A percentile compares a stretch with the other conserved stretches of the same genome.
Evolutionary conservation across 2,113 vertebrate species (phyloP).

Genomic region (Mesoclemmys tuberculata): DNA sequence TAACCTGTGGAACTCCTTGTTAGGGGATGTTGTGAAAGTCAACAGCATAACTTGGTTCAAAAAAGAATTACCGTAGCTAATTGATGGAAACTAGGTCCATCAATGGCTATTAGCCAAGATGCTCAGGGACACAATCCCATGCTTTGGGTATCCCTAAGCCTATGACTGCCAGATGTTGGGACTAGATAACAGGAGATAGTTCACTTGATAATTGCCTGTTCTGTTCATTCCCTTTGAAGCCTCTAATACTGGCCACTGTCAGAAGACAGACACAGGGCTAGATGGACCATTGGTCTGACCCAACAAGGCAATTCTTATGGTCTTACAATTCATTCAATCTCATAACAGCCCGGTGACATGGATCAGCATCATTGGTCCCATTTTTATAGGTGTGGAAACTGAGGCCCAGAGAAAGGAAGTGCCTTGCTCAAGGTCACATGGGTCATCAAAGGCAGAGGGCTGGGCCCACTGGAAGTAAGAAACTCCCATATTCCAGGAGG

Average conservation of each 20-base stretch:
- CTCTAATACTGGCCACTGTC: background rate
- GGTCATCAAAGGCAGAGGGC: background rate
- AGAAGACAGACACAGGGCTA: background rate
- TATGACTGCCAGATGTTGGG: background rate
- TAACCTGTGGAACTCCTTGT: background rate
- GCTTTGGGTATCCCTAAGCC: too few species aligned
- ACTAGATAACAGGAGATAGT: background rate
- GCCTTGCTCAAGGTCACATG: background rate
- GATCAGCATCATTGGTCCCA: background rate
- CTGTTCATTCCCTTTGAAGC: background rate
- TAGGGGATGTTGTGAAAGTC: background rate
- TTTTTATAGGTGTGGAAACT: background rate
- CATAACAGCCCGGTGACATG: background rate
- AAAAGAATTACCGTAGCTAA: background rate
- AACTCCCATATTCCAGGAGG: background rate
- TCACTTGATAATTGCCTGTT: background rate
- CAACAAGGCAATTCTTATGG: too few species aligned
- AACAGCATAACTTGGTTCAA: background rate
- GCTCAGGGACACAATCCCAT: too few species aligned
- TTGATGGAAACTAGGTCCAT: background rate
- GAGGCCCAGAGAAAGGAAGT: background rate
- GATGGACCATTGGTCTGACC: background rate
- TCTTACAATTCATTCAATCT: too few species aligned
- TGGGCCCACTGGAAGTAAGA: background rate
- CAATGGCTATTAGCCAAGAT: background rate